Evolutionary conservation across 2,888 invertebrate species (phyloP).

Genomic region (Chironomus tentans): DNA sequence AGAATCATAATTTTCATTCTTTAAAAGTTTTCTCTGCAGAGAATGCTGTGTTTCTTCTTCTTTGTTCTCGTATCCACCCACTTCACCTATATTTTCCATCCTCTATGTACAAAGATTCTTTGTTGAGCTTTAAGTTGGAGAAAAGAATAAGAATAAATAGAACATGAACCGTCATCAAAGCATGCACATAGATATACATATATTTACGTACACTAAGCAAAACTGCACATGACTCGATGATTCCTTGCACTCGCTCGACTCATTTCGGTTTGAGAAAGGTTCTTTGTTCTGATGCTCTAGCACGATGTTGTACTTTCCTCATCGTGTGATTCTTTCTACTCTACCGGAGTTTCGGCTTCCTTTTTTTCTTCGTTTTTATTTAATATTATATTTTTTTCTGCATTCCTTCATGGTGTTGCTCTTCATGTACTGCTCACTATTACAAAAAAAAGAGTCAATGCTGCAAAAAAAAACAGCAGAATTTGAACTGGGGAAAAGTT

Average conservation of each 20-base stretch:
- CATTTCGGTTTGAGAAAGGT: neutral
- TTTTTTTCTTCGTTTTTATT: neutral
- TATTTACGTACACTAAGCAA: neutral
- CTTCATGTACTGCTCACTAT: neutral
- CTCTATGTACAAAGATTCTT: neutral
- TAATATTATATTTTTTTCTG: neutral
- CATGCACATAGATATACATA: neutral
- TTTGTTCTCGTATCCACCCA: neutral
- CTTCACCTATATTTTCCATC: constrained; percentile 12
- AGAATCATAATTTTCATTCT: neutral
- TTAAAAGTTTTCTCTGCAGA: neutral
- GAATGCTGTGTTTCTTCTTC: neutral
- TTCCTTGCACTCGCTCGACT: neutral
- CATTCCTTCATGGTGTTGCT: neutral
- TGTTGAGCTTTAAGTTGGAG: neutral
- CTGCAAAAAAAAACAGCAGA: neutral
- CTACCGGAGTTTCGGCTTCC: neutral
- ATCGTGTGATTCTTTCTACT: neutral
- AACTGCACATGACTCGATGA: constrained; percentile 9
- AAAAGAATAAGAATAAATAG: constrained; percentile 14
- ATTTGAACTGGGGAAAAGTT: neutral
- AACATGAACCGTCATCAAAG: constrained; percentile 9
- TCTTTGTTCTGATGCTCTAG: neutral
- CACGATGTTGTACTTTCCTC: neutral
- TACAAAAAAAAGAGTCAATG: neutral